Percentiles rank a stretch among this genome's conserved stretches.
Conservation (phyloP, 2,888 invertebrate genomes). For the Magallana nippona region DNA sequence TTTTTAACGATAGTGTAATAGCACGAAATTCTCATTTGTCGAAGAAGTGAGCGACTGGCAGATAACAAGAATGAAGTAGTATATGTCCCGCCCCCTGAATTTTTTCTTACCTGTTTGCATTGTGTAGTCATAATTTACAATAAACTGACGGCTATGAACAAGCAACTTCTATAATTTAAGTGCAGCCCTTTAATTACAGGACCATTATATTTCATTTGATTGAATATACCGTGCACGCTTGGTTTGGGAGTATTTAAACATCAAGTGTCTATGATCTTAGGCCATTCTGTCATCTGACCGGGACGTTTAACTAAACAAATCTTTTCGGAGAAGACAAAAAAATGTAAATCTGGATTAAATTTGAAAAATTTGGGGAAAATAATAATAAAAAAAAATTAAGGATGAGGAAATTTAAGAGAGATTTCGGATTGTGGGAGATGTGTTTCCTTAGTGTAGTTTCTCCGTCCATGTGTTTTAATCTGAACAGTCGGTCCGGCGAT, state of each 20-base stretch:
- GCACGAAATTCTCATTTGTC: conserved; percentile 26
- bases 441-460: neutral
- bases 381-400: neutral
- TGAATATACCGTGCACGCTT: conserved; percentile 28
- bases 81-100: neutral
- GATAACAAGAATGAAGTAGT: conserved; percentile 16
- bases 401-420: neutral
- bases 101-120: conserved; percentile 26
- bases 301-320: neutral
- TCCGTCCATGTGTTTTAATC: conserved; percentile 8
- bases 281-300: conserved; percentile 9
- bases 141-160: conserved; percentile 29
- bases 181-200: conserved; percentile 31
- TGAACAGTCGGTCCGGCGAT: conserved; percentile 53
- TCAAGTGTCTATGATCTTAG: conserved; percentile 8
- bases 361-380: neutral
- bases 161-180: conserved; percentile 31
- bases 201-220: conserved; percentile 32
- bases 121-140: conserved; percentile 35
- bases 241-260: conserved; percentile 32
- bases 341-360: neutral
- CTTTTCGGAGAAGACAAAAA: neutral
- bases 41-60: conserved; percentile 23
- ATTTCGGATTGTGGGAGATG: conserved; percentile 3
- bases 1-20: neutral